phyloP scores from a whole-genome alignment of 1,140 invertebrate species.

The Medauroidea extradentata region DNA sequence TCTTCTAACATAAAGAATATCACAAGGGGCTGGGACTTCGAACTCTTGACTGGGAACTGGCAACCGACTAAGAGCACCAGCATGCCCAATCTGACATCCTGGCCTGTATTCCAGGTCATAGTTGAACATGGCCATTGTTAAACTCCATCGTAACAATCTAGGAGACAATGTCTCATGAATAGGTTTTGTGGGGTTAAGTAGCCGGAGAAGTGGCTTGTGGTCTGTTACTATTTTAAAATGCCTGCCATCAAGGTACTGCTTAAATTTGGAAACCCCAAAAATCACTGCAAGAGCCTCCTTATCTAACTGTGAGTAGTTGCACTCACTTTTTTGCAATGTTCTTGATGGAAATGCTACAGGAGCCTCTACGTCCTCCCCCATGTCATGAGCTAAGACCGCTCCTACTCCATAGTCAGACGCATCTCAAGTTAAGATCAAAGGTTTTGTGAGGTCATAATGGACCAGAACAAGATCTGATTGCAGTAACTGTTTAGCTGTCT shows the following conservation, averaged over 20 bases:
- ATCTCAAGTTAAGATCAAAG: conserved; percentile 45
- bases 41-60: conserved; percentile 16
- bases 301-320: conserved; percentile 49
- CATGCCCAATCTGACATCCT: conserved; percentile 24
- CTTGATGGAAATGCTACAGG: conserved; percentile 46
- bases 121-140: conserved; percentile 35
- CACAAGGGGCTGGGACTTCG: background rate
- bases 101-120: conserved; percentile 36
- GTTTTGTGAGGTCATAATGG: conserved; percentile 37
- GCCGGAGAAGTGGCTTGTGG: conserved; percentile 45
- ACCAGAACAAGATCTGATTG: conserved; percentile 30
- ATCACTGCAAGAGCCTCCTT: conserved; percentile 50
- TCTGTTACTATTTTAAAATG: conserved; percentile 47
- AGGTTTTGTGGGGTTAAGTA: conserved; percentile 39
- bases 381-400: conserved; percentile 22
- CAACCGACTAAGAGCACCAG: conserved; percentile 33
- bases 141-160: conserved; percentile 36
- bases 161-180: conserved; percentile 32
- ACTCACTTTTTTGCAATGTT: conserved; percentile 40
- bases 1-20: conserved; percentile 16
- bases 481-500: conserved; percentile 31
- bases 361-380: conserved; percentile 30
- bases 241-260: conserved; percentile 48
- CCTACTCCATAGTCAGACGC: conserved; percentile 34
- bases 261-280: conserved; percentile 49